phyloP scores from a whole-genome alignment of 2,113 vertebrate species.

The Sylvietta virens region DNA sequence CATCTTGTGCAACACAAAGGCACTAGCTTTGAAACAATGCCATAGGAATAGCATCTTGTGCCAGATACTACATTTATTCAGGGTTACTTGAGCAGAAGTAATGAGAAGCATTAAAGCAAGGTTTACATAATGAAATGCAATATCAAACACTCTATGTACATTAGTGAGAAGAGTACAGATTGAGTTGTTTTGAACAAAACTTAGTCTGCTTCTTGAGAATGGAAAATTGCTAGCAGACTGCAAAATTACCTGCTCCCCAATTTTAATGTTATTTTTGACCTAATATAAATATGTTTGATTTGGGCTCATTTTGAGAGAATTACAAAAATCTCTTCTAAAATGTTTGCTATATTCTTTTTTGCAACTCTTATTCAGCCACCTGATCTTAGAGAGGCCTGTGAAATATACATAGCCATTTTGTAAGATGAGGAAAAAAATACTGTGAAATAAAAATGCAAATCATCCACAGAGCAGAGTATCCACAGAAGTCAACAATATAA shows the following conservation, averaged over 20 bases:
- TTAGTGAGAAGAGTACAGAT: constrained; percentile 38
- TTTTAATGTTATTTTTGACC: not conserved
- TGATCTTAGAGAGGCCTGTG: not conserved
- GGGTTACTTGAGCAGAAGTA: constrained; percentile 66
- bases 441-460: not conserved
- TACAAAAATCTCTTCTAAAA: not conserved
- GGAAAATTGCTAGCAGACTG: constrained; percentile 42
- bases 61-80: constrained; percentile 63
- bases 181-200: constrained; percentile 35
- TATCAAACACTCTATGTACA: constrained; percentile 37
- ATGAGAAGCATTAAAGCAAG: constrained; percentile 61
- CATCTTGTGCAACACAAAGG: constrained; percentile 32
- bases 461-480: not conserved
- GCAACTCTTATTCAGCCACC: not conserved
- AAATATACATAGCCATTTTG: not conserved
- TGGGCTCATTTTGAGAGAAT: not conserved
- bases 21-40: constrained; percentile 41
- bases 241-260: not conserved
- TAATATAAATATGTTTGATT: not conserved
- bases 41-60: constrained; percentile 12
- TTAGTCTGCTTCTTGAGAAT: constrained; percentile 14
- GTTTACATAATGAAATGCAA: constrained; percentile 59
- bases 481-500: not conserved
- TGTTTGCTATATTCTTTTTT: not conserved
- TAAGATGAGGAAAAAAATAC: not conserved